Conservation (phyloP, 1,140 invertebrate species). For the Nomia melanderi region DNA sequence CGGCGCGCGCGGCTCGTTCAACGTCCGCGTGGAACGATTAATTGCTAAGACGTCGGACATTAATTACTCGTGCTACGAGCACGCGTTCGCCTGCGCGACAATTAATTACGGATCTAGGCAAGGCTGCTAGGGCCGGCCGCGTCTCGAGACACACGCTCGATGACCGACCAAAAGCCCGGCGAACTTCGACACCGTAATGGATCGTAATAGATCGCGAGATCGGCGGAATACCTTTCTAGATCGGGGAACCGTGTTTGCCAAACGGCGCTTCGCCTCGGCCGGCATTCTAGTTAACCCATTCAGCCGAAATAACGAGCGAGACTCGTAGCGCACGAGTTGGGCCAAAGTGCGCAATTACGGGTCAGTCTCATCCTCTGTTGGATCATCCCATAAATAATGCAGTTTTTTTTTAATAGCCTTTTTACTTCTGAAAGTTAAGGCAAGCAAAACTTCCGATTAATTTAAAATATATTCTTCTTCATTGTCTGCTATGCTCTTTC, state of each 20-base stretch:
- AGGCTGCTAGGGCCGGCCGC: not conserved
- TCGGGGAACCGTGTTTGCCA: not conserved
- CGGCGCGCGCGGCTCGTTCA: constrained; percentile 13
- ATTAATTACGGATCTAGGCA: constrained; percentile 57
- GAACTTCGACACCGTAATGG: constrained; percentile 45
- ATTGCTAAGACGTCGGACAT: constrained; percentile 59
- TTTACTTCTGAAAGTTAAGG: too few relatives aligned
- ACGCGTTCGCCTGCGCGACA: constrained; percentile 39
- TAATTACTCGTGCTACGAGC: constrained; percentile 58
- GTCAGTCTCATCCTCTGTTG: too few relatives aligned
- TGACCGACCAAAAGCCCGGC: not conserved
- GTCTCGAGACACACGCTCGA: constrained; percentile 8
- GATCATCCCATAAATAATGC: too few relatives aligned
- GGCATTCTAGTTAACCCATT: too few relatives aligned
- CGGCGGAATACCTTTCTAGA: constrained; percentile 15
- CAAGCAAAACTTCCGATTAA: too few relatives aligned
- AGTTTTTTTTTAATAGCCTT: too few relatives aligned
- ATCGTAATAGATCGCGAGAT: constrained; percentile 49
- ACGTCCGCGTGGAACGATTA: constrained; percentile 46
- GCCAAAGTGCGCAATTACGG: too few relatives aligned
- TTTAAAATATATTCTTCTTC: too few relatives aligned
- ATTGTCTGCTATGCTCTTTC: too few relatives aligned
- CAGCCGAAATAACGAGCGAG: too few relatives aligned
- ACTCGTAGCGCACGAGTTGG: too few relatives aligned
- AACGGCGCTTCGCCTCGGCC: not conserved